These are phyloP conservation scores for Dicerorhinus sumatrensis DNA, from an alignment of 2,113 vertebrate genomes.

Conservation along the genomic window DNA sequence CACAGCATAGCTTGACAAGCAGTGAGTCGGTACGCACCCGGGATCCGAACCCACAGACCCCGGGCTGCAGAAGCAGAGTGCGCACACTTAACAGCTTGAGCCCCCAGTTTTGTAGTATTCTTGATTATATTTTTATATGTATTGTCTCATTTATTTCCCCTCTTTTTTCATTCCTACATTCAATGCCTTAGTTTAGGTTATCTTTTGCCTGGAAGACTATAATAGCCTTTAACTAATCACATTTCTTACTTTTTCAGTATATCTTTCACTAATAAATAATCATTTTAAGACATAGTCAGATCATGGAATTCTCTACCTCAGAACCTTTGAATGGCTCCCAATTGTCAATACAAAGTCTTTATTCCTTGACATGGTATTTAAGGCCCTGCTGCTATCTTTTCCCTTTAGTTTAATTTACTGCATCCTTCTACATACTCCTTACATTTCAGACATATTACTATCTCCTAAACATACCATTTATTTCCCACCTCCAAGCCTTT, in stretches of 20 bases:
- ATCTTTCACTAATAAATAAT: constrained; percentile 42
- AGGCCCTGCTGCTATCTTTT: background rate
- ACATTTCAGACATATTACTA: background rate
- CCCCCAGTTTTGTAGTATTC: background rate
- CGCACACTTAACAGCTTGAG: too few species aligned
- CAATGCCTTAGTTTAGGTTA: background rate
- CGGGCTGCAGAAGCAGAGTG: too few species aligned
- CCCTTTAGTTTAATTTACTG: background rate
- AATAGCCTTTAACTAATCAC: background rate
- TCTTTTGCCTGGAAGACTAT: background rate
- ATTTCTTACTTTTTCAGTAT: background rate
- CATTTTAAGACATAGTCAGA: constrained; percentile 32
- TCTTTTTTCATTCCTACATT: background rate
- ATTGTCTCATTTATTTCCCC: background rate
- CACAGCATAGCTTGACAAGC: too few species aligned
- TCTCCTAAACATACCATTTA: background rate
- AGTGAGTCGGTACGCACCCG: too few species aligned
- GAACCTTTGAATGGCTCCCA: background rate
- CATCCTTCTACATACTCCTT: background rate
- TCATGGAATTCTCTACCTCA: background rate
- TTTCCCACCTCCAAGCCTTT: background rate
- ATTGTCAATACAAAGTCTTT: background rate
- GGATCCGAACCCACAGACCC: too few species aligned
- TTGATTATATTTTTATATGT: background rate
- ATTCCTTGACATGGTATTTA: background rate